These are phyloP conservation scores for Daphoenositta chrysoptera DNA, from an alignment of 2,113 vertebrate genomes.

Conservation along the genomic window DNA sequence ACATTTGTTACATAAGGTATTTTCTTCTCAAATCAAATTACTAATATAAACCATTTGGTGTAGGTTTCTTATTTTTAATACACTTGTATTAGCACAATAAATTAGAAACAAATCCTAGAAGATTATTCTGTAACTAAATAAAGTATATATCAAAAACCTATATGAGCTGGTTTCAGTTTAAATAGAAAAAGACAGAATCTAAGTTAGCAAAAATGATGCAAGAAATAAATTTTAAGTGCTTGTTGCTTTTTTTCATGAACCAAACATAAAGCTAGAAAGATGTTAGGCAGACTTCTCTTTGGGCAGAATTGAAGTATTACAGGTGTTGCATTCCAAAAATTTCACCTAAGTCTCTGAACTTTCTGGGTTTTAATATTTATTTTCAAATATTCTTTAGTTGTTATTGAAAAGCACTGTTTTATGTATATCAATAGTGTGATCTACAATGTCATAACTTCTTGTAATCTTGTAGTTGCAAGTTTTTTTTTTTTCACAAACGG, in stretches of 20 bases:
- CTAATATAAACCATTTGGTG: not conserved
- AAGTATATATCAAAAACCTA: not conserved
- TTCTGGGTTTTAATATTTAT: not conserved
- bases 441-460: not conserved
- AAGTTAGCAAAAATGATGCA: not conserved
- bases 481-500: not conserved
- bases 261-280: not conserved
- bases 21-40: not conserved
- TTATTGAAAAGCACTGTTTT: not conserved
- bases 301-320: not conserved
- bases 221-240: not conserved
- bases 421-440: not conserved
- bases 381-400: not conserved
- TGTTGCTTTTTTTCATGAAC: not conserved
- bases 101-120: not conserved
- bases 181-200: not conserved
- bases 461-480: not conserved
- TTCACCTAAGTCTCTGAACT: not conserved
- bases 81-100: not conserved
- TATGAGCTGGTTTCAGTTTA: not conserved
- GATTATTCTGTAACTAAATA: not conserved
- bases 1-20: not conserved
- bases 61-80: not conserved
- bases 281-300: not conserved
- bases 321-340: not conserved